phyloP scores from a whole-genome alignment of 2,113 vertebrate genomes.

The Proterorhinus semilunaris region DNA sequence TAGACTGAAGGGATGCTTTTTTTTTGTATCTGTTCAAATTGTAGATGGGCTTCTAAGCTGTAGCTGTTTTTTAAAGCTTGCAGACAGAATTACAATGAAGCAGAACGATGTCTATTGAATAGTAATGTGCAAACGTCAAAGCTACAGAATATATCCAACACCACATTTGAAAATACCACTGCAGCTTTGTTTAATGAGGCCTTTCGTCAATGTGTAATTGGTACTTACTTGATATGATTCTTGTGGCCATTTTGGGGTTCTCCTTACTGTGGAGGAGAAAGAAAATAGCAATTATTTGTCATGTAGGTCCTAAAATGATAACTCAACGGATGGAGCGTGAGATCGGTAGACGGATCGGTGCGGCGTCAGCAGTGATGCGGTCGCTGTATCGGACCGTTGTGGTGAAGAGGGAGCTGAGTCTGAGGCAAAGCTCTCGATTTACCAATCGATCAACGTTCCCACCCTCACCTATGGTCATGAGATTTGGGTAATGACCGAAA shows the following conservation, averaged over 20 bases:
- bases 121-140: constrained; percentile 36
- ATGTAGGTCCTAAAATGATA: too few species aligned
- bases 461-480: too few species aligned
- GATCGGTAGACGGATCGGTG: too few species aligned
- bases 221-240: constrained; percentile 78
- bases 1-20: constrained; percentile 14
- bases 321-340: too few species aligned
- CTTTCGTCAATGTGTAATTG: constrained; percentile 50
- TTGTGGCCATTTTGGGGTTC: constrained; percentile 72
- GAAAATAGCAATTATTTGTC: constrained; percentile 15
- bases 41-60: not conserved
- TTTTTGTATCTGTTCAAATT: not conserved
- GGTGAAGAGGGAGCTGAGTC: too few species aligned
- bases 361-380: too few species aligned
- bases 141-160: constrained; percentile 10
- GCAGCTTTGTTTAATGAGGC: constrained; percentile 60
- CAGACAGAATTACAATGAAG: constrained; percentile 17
- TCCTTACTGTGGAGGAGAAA: constrained; percentile 70
- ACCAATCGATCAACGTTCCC: too few species aligned
- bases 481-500: too few species aligned
- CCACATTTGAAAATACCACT: constrained; percentile 40
- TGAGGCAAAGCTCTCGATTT: too few species aligned
- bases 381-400: too few species aligned
- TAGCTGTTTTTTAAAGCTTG: constrained; percentile 14
- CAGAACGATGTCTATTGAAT: constrained; percentile 21